phyloP scores from a whole-genome alignment of 2,888 invertebrate species.

The Temnothorax ravouxi region DNA sequence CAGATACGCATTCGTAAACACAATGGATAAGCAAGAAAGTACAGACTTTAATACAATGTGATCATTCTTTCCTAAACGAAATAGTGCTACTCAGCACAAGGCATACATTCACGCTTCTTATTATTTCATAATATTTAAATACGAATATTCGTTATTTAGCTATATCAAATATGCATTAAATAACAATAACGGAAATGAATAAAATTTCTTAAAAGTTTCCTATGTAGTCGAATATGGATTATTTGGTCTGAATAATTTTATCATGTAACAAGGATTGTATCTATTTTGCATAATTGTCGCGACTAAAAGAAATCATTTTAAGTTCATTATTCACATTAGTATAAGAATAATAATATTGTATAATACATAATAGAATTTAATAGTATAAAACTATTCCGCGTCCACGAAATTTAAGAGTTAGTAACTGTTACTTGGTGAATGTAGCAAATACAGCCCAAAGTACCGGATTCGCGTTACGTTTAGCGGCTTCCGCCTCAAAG shows the following conservation, averaged over 20 bases:
- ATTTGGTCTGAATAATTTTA: constrained; percentile 76
- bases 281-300: constrained; percentile 62
- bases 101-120: constrained; percentile 69
- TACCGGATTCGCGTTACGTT: constrained; percentile 96
- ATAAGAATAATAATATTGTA: constrained; percentile 49
- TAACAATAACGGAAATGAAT: constrained; percentile 72
- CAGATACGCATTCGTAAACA: constrained; percentile 57
- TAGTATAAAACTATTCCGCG: constrained; percentile 62
- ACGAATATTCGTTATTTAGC: constrained; percentile 67
- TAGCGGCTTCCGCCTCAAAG: constrained; percentile 97
- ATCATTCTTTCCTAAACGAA: constrained; percentile 61
- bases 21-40: constrained; percentile 60
- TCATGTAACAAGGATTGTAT: constrained; percentile 65
- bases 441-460: constrained; percentile 99
- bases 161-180: constrained; percentile 75
- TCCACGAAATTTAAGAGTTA: constrained; percentile 65
- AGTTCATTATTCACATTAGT: constrained; percentile 70
- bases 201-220: constrained; percentile 62
- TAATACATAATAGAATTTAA: constrained; percentile 36
- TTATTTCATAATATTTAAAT: constrained; percentile 67
- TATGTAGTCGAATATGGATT: constrained; percentile 65
- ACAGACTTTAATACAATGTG: constrained; percentile 57
- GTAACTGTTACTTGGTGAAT: constrained; percentile 95
- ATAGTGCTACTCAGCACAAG: constrained; percentile 68
- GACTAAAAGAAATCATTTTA: constrained; percentile 70